Evolutionary conservation across 2,888 invertebrate species (phyloP), one percentile per base, ranked within the genome.

Genomic region (Eupithecia dodoneata): DNA sequence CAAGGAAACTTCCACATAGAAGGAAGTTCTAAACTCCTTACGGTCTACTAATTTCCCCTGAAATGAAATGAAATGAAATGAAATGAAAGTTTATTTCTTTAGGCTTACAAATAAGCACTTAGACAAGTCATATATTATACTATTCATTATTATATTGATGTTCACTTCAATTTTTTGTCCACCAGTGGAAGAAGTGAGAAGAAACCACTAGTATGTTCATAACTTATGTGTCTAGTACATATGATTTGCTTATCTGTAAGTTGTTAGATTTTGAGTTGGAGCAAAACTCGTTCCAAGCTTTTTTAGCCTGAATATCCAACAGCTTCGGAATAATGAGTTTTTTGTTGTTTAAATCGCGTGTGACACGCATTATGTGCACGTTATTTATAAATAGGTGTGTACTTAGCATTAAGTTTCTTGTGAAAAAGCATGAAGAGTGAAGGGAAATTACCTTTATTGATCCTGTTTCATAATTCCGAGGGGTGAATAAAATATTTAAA

Each of bases 261-360:
- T n/a, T n/a, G n/a, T n/a, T n/a, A n/a, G n/a, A n/a, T n/a, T n/a
- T n/a, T n/a, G n/a, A n/a, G n/a, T n/a, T n/a, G n/a, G n/a, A n/a
- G n/a, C n/a, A n/a, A n/a, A n/a, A n/a, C n/a, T n/a, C n/a, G n/a
- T n/a, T n/a, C n/a, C n/a, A n/a, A n/a, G n/a, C n/a, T n/a, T n/a
- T n/a, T n/a, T n/a, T n/a, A n/a, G n/a, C n/a, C 44, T 76, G 75
- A 77, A 82, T 82, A 80, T 79, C 72, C 47, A 69, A 74, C 59
- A 73, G 73, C 78, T 80, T 77, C 78, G 75, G 66, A 75, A 77
- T 75, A 78, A 77, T 80, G 76, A 75, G 75, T 78, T 81, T 79
- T 74, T 78, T 72, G 73, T 78, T 75, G 76, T 80, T 76, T 74
- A 80, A 71, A 78, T 83, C 81, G 81, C 81, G 81, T 81, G 83